Base-by-base conservation (phyloP, 2,113 vertebrate genomes). In the Zosterops hypoxanthus region DNA sequence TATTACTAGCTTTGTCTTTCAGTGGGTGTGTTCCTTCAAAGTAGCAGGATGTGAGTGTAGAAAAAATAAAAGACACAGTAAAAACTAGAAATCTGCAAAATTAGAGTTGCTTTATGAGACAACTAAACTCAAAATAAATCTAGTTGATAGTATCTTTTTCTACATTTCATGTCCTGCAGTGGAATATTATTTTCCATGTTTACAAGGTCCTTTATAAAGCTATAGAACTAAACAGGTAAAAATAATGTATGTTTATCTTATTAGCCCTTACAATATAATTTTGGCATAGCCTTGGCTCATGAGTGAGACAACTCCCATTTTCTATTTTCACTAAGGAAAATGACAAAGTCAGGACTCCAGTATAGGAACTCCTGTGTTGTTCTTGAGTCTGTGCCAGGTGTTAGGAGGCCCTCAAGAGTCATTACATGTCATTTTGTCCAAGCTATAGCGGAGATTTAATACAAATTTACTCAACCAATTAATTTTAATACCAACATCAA, bases 241-340 rank as follows among this genome's bases (percentile, higher is more conserved):
- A 84, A 78, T 55, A 75, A 71, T 47, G 11, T 65, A 69, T 41
- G 20, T 82, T 93, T 83, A 82, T 66, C 56, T 90, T 82, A 66
- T 55, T 81, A 92, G 19, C 59, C 78, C 39, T 56, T 50, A 53
- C 56, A 92, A 68, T 33, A 13, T 39, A 80, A 86, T 75, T 91
- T 29, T 90, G 82, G 91, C 12, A 2, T 39, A 83, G 59, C 34
- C 72, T 90, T 88, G 80, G 69, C 86, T 86, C 82, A 59, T 28
- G 52, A 90, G 60, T 76, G 44, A 70, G 68, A 84, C 94, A 82
- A 88, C 94, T 97, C 86, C 94, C 24, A 4, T 81, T 83, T 94
- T 96, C 95, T 94, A 64, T 96, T 97, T 94, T 94, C 34, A 46
- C 86, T 60, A 68, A 88, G 80, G 91, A 95, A 97, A 97, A 97